Conservation (phyloP, 2,113 vertebrate species). For the Colistium nudipinnis region DNA sequence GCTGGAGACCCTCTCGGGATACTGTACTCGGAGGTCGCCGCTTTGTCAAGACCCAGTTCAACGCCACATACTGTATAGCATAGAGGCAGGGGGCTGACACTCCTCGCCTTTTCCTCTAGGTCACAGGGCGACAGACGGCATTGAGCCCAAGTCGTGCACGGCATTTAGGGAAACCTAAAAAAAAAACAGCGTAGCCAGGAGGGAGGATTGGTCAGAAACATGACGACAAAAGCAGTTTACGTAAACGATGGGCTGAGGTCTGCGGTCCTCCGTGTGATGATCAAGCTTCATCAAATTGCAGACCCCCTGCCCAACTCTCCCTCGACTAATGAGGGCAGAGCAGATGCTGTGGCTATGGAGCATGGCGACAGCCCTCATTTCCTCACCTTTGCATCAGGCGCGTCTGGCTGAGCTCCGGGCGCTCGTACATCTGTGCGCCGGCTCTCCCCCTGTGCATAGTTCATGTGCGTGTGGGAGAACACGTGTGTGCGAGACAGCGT, state of each 20-base stretch:
- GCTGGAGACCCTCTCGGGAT: slow-evolving; percentile 38
- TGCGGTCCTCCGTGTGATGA: slow-evolving; percentile 43
- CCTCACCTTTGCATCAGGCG: slow-evolving; percentile 61
- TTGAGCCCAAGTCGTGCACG: slow-evolving; percentile 21
- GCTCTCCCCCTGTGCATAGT: slow-evolving; percentile 1
- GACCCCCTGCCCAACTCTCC: slow-evolving; percentile 58
- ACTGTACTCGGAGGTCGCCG: slow-evolving; percentile 42
- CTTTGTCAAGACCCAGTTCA: slow-evolving; percentile 61
- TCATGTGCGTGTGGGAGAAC: neutral
- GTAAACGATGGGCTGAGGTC: slow-evolving; percentile 46
- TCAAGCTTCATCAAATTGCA: slow-evolving; percentile 62
- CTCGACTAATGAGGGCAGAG: slow-evolving; percentile 74
- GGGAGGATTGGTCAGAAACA: slow-evolving; percentile 40
- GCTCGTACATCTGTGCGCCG: slow-evolving; percentile 1
- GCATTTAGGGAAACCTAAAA: slow-evolving; percentile 54
- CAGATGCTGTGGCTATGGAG: slow-evolving; percentile 66
- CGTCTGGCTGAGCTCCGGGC: slow-evolving; percentile 40
- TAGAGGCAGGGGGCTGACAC: slow-evolving; percentile 56
- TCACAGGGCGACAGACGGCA: slow-evolving; percentile 68
- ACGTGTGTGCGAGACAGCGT: neutral
- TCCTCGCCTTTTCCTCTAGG: slow-evolving; percentile 46
- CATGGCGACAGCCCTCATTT: slow-evolving; percentile 49
- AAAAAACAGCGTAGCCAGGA: slow-evolving; percentile 49
- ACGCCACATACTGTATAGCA: slow-evolving; percentile 46
- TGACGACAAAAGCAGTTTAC: slow-evolving; percentile 39